Percentiles rank a stretch among this genome's conserved stretches.
These are phyloP conservation scores for Pammene fasciana DNA, from an alignment of 2,888 invertebrate species.

Conservation along the genomic window DNA sequence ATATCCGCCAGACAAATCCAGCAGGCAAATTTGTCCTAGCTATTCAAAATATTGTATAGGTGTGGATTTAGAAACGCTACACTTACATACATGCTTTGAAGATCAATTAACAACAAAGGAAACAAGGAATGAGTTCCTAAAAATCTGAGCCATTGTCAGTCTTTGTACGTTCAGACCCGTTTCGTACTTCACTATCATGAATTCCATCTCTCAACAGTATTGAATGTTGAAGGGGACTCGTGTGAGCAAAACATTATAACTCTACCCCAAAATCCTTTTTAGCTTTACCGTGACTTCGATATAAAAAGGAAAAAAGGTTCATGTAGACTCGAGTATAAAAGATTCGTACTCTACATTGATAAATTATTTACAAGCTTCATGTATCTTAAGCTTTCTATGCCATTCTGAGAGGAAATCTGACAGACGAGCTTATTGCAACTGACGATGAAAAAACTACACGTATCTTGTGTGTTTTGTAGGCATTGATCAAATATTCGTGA, in stretches of 20 bases:
- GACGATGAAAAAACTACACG: not conserved
- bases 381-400: conserved; percentile 15
- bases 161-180: conserved; percentile 13
- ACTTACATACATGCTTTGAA: too few species aligned
- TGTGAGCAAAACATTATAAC: conserved; percentile 31
- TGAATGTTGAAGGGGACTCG: conserved; percentile 13
- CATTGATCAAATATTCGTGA: too few species aligned
- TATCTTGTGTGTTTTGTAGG: too few species aligned
- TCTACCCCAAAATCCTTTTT: conserved; percentile 32
- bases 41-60: too few species aligned
- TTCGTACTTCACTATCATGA: conserved; percentile 4
- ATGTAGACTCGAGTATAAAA: conserved; percentile 4
- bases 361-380: conserved; percentile 33
- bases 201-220: conserved; percentile 24
- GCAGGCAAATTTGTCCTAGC: too few species aligned
- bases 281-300: conserved; percentile 23
- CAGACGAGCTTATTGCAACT: not conserved
- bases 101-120: not conserved
- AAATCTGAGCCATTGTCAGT: conserved; percentile 1
- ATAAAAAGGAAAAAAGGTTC: conserved; percentile 29
- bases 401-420: conserved; percentile 1
- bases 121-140: not conserved
- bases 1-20: too few species aligned
- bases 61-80: too few species aligned
- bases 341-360: conserved; percentile 28